Conservation (phyloP, 2,888 invertebrate genomes). For the Conus canariensis region DNA sequence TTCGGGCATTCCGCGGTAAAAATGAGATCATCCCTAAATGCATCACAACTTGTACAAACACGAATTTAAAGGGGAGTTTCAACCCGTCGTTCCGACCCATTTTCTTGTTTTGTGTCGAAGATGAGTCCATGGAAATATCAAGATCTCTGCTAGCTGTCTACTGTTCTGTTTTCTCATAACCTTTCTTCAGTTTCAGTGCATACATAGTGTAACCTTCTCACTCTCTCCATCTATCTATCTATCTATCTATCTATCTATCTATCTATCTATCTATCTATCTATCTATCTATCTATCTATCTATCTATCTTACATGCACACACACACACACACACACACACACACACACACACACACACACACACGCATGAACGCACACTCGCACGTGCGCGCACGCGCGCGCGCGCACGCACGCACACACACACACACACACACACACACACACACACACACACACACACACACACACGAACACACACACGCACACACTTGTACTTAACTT, state of each 20-base stretch:
- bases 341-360: slow-evolving; percentile 10
- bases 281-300: slow-evolving; percentile 16
- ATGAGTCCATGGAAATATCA: no score
- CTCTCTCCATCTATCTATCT: not conserved
- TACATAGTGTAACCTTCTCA: no score
- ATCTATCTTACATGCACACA: not conserved
- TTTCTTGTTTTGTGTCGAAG: no score
- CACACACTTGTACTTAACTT: not conserved
- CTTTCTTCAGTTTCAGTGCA: no score
- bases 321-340: slow-evolving; percentile 3
- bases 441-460: not conserved
- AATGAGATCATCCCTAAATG: no score
- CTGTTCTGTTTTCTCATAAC: no score
- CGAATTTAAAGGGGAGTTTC: no score
- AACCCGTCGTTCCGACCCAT: no score
- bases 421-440: not conserved
- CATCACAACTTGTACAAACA: no score
- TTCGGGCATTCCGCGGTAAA: no score
- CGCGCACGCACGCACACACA: not conserved
- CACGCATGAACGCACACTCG: not conserved
- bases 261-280: slow-evolving; percentile 23
- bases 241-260: slow-evolving; percentile 25
- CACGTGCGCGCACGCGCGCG: not conserved
- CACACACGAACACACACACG: not conserved
- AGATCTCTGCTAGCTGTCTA: not conserved